Evolutionary conservation across 2,888 invertebrate genomes (phyloP).

Genomic region (Malacosoma neustria): DNA sequence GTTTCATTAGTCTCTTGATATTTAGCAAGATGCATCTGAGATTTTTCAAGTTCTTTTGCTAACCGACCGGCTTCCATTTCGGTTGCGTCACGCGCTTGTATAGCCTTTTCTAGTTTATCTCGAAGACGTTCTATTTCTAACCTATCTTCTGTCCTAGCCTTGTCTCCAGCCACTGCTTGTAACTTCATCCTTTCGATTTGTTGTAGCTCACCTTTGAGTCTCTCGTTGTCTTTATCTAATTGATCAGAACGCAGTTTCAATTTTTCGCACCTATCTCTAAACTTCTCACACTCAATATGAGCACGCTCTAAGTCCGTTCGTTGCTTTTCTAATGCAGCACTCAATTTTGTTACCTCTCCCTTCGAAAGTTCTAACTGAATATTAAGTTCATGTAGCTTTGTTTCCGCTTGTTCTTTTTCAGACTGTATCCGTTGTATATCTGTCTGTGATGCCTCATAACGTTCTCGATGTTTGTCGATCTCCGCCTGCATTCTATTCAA

Average conservation of each 20-base stretch:
- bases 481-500: conserved; percentile 86
- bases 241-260: conserved; percentile 82
- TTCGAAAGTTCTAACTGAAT: conserved; percentile 87
- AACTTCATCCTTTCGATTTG: conserved; percentile 86
- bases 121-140: conserved; percentile 89
- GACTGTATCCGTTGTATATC: conserved; percentile 81
- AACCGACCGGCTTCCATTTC: conserved; percentile 89
- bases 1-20: conserved; percentile 89
- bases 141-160: conserved; percentile 79
- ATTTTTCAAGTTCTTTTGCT: conserved; percentile 90
- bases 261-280: conserved; percentile 90
- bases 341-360: conserved; percentile 84
- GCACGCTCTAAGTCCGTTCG: conserved; percentile 87
- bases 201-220: conserved; percentile 62
- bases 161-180: conserved; percentile 79
- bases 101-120: conserved; percentile 90
- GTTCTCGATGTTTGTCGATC: conserved; percentile 83
- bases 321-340: conserved; percentile 85
- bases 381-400: conserved; percentile 82
- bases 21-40: conserved; percentile 87
- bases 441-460: conserved; percentile 82
- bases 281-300: conserved; percentile 91
- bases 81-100: conserved; percentile 86
- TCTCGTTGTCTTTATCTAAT: conserved; percentile 76
- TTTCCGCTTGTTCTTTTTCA: conserved; percentile 81